Evolutionary conservation across 2,113 vertebrate genomes (phyloP), one percentile per base, ranked within the genome.

Genomic region (Pomatorhinus ruficollis): DNA sequence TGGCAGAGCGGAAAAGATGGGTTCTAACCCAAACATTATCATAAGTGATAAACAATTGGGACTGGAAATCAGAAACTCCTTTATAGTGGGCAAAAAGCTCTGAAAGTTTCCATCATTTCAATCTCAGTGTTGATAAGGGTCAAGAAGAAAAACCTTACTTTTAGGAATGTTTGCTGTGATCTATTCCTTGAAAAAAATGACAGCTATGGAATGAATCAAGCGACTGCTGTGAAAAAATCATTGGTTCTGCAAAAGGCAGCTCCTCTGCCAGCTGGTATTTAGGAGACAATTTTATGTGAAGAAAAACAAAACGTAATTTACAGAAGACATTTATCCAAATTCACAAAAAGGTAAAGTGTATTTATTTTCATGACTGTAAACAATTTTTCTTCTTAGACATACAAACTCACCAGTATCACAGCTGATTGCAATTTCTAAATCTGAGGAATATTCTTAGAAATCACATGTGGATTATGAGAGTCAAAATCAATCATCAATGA

Each of bases 231-330:
- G 61, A 68, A 94, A 78, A 94, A 96, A 91, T 92, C 53, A 84
- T 82, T 83, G 77, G 80, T 83, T 95, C 74, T 81, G 77, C 52
- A 94, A 93, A 90, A 90, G 76, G 54, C 87, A 90, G 71, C 35
- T 89, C 64, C 69, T 87, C 44, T 78, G 54, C 71, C 92, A 95
- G 86, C 69, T 94, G 56, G 72, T 90, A 93, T 94, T 93, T 91
- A 94, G 65, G 15, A 85, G 75, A 65, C 42, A 81, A 75, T 45
- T 86, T 68, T 31, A 90, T 5, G n/a, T 68, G 56, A 93, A 87
- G 53, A 71, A 75, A 94, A 95, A 30, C 65, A 89, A 83, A 84
- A 71, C 30, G 37, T 28, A 81, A 68, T 47, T 94, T 92, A 85
- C 28, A 64, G 39, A 81, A 78, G 20, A 59, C 2, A 1, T 42